Percentiles rank a stretch among this genome's conserved stretches.
Conservation (phyloP, 2,113 vertebrate species). For the Cinclus mexicanus region DNA sequence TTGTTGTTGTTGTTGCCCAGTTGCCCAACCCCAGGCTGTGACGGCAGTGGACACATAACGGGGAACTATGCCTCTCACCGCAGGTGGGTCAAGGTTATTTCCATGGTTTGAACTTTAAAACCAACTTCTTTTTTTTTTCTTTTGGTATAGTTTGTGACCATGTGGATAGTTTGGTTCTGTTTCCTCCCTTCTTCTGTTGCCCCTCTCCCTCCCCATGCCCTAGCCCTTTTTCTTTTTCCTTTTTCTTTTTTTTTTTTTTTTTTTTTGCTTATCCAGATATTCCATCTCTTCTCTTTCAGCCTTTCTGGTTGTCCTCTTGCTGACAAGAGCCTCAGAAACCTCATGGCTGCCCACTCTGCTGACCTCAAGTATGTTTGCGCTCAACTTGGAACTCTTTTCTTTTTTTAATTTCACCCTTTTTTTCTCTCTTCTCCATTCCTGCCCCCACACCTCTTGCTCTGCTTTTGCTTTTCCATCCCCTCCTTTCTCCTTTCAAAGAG, state of each 20-base stretch:
- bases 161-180: conserved; percentile 70
- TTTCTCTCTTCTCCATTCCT: conserved; percentile 35
- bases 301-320: conserved; percentile 99
- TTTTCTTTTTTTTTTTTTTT: conserved; percentile 16
- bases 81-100: conserved; percentile 81
- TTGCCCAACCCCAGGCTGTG: conserved; percentile 97
- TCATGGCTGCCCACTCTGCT: conserved; percentile 99
- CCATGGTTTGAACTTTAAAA: conserved; percentile 6
- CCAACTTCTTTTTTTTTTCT: background rate
- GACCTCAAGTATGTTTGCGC: conserved; percentile 99
- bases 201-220: conserved; percentile 31
- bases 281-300: conserved; percentile 91
- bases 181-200: conserved; percentile 63
- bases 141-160: conserved; percentile 12
- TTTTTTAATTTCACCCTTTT: conserved; percentile 38
- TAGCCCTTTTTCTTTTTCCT: conserved; percentile 12
- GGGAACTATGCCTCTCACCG: conserved; percentile 99
- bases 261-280: conserved; percentile 73
- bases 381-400: conserved; percentile 74
- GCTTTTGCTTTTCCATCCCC: conserved; percentile 64
- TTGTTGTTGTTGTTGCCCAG: conserved; percentile 76
- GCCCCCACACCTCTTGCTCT: background rate
- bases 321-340: conserved; percentile 99
- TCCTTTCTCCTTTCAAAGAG: conserved; percentile 44
- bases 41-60: conserved; percentile 98